Percentiles rank a stretch among this genome's conserved stretches.
Evolutionary conservation across 2,888 invertebrate species (phyloP).

Genomic region (Agriopis marginaria): DNA sequence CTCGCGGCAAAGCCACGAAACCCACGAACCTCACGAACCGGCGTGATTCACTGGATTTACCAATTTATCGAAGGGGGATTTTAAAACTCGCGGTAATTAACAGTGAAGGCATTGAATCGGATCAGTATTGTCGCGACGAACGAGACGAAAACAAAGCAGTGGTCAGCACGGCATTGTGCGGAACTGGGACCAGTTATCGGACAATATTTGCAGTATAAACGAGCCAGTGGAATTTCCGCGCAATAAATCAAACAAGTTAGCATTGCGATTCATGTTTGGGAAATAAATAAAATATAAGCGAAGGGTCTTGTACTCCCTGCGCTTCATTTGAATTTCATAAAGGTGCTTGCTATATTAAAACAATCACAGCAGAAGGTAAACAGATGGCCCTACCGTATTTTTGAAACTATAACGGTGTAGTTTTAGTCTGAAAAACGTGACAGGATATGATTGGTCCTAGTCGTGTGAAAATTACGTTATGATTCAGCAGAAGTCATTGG

Average conservation of each 20-base stretch:
- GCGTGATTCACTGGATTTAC: conserved; percentile 61
- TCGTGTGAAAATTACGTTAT: too few relatives aligned
- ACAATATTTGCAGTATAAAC: conserved; percentile 72
- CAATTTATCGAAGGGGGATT: conserved; percentile 50
- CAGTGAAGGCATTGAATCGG: conserved; percentile 62
- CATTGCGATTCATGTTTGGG: conserved; percentile 69
- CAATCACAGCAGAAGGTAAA: conserved; percentile 57
- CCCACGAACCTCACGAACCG: conserved; percentile 40
- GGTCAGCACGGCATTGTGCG: conserved; percentile 56
- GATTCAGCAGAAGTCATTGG: too few relatives aligned
- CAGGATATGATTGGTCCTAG: too few relatives aligned
- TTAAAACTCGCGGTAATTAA: conserved; percentile 67
- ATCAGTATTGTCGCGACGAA: conserved; percentile 59
- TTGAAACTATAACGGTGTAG: not conserved
- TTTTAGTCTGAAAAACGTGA: too few relatives aligned
- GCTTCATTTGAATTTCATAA: conserved; percentile 75
- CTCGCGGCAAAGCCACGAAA: conserved; percentile 31
- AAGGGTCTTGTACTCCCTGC: conserved; percentile 53
- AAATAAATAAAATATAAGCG: conserved; percentile 67
- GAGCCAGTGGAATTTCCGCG: conserved; percentile 56
- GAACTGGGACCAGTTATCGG: conserved; percentile 58
- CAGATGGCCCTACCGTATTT: not conserved
- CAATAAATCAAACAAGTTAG: conserved; percentile 75
- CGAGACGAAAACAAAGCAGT: conserved; percentile 68
- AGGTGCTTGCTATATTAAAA: conserved; percentile 70